Base-by-base conservation (phyloP, 2,888 invertebrate genomes). In the Nomada ruficornis region DNA sequence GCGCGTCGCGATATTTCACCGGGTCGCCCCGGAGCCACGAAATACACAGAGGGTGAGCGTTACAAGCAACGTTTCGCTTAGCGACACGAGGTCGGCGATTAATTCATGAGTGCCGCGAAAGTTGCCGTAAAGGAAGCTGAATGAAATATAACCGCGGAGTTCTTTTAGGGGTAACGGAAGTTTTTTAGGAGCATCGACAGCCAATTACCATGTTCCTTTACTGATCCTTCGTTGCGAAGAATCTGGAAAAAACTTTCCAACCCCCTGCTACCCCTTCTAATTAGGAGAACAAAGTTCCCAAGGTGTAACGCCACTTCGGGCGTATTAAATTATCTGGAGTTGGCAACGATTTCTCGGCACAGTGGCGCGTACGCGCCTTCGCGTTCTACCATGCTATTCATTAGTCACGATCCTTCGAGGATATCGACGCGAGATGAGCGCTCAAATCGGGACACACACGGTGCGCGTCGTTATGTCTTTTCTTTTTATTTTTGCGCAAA, bases 1-100 rank as follows among this genome's bases (percentile, higher is more conserved):
- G 50, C 80, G 50, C 11, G 54, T 55, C 62, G 62, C 72, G 72
- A 73, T 80, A 68, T 80, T 72, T 80, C 80, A 68, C 50, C 57
- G 59, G 29, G 50, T 20, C 26, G 13, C 54, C 57, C 60, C 42
- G 55, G 23, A 1, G 50, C 20, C 26, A 18, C 44, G 42, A 59
- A 29, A 67, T 54, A 70, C 52, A 62, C 47, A 42, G 18, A 15
- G 1, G 44, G 59, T 26, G 60, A 67, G 62, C 71, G 62, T 71
- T 72, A 67, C 72, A 72, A 80, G 62, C 72, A 80, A 80, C 72
- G 80, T 18, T 67, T 47, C 11, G n/a, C 70, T 36, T 18, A 1
- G 79, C 60, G 77, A 64, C 70, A 36, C 52, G 57, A 23, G 42
- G 47, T 5, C 26, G n/a, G n/a, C 80, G 65, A 72, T 80, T 79